Evolutionary conservation across 2,888 invertebrate species (phyloP).

Genomic region (Diabrotica balteata): DNA sequence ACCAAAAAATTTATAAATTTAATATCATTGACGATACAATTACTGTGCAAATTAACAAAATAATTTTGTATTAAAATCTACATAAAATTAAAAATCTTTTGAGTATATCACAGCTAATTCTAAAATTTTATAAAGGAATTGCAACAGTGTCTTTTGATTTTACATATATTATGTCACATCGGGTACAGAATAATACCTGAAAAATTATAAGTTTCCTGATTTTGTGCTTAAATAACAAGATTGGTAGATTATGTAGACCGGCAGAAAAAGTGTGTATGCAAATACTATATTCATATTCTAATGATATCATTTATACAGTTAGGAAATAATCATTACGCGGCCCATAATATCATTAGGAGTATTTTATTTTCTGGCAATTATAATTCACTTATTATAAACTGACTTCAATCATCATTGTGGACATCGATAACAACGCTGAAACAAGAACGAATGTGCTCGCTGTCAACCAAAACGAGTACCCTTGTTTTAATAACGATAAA

Average conservation of each 20-base stretch:
- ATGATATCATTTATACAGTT: too few species aligned
- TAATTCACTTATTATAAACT: too few species aligned
- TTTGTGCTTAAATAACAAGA: conserved; percentile 9
- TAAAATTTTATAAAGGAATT: conserved; percentile 42
- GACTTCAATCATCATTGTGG: too few species aligned
- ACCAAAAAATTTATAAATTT: conserved; percentile 26
- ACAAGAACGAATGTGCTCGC: too few species aligned
- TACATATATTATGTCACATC: conserved; percentile 29
- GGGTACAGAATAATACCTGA: conserved; percentile 29
- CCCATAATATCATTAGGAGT: too few species aligned
- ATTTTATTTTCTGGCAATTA: too few species aligned
- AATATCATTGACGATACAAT: conserved; percentile 24
- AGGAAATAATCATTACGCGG: too few species aligned
- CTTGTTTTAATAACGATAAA: too few species aligned
- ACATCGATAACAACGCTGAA: too few species aligned
- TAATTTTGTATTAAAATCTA: conserved; percentile 45
- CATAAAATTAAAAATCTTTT: conserved; percentile 43
- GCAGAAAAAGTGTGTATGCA: background rate
- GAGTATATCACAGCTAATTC: conserved; percentile 53
- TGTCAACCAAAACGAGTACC: too few species aligned
- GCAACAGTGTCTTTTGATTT: conserved; percentile 35
- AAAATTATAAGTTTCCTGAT: conserved; percentile 19
- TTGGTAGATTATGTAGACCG: background rate
- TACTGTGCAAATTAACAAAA: conserved; percentile 48
- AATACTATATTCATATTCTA: background rate